Conservation (phyloP, 2,113 vertebrate species). For the Hydrochoerus hydrochaeris region DNA sequence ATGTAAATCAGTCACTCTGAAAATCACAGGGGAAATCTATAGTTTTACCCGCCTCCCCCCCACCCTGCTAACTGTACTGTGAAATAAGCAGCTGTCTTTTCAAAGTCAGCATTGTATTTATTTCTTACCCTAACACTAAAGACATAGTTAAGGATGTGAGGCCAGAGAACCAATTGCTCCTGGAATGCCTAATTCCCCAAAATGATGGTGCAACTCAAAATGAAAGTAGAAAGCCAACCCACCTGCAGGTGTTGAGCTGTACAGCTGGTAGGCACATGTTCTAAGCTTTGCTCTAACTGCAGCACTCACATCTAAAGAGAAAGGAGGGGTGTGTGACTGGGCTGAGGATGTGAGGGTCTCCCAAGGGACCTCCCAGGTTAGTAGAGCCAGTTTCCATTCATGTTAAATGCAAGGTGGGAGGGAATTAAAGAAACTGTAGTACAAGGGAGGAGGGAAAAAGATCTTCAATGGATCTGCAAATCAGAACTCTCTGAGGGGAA, state of each 20-base stretch:
- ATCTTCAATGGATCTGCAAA: not conserved
- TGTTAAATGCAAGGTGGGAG: not conserved
- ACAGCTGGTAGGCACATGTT: not conserved
- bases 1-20: slow-evolving; percentile 76
- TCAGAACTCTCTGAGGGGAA: slow-evolving; percentile 50
- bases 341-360: not conserved
- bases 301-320: not conserved
- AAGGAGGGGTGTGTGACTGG: not conserved
- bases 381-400: not conserved
- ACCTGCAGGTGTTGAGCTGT: not conserved
- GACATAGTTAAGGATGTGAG: slow-evolving; percentile 41
- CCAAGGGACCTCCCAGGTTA: not conserved
- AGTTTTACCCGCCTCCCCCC: not conserved
- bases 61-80: slow-evolving; percentile 32
- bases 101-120: slow-evolving; percentile 48
- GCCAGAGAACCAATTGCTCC: not conserved
- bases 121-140: slow-evolving; percentile 57
- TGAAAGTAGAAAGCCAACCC: not conserved
- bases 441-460: not conserved
- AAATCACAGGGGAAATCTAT: slow-evolving; percentile 61
- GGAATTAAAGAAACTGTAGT: not conserved
- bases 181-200: not conserved
- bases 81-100: slow-evolving; percentile 66
- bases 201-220: not conserved
- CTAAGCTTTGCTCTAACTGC: not conserved